Percentiles rank a stretch among this genome's conserved stretches.
Evolutionary conservation across 2,113 vertebrate species (phyloP).

Genomic region (Campylomormyrus numenius): DNA sequence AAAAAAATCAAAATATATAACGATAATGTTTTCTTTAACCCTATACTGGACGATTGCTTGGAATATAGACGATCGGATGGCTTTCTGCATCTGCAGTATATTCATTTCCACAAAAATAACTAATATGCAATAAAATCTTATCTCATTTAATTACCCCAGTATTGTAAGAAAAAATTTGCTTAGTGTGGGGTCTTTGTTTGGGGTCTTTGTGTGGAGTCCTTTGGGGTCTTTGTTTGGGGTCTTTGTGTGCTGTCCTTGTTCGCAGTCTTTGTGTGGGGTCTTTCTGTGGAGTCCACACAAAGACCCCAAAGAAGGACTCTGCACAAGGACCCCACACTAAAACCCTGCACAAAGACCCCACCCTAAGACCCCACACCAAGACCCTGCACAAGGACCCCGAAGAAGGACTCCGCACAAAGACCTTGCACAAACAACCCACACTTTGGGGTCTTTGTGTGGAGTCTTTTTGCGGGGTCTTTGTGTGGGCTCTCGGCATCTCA

Average conservation of each 20-base stretch:
- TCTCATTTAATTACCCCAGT: neutral
- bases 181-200: neutral
- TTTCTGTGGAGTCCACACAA: no score
- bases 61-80: neutral
- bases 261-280: no score
- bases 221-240: no score
- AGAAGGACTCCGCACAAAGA: no score
- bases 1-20: neutral
- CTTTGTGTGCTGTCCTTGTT: no score
- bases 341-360: no score
- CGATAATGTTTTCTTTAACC: neutral
- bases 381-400: no score
- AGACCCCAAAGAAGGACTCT: no score
- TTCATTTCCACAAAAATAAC: neutral
- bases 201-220: no score
- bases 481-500: neutral
- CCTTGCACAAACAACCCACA: no score
- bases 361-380: no score
- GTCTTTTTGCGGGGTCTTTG: neutral
- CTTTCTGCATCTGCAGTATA: neutral
- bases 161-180: neutral
- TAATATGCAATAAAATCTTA: neutral
- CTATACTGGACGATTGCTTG: neutral
- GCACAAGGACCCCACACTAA: no score
- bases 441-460: neutral